phyloP scores from a whole-genome alignment of 1,140 invertebrate genomes.

The Drosophila tropicalis region DNA sequence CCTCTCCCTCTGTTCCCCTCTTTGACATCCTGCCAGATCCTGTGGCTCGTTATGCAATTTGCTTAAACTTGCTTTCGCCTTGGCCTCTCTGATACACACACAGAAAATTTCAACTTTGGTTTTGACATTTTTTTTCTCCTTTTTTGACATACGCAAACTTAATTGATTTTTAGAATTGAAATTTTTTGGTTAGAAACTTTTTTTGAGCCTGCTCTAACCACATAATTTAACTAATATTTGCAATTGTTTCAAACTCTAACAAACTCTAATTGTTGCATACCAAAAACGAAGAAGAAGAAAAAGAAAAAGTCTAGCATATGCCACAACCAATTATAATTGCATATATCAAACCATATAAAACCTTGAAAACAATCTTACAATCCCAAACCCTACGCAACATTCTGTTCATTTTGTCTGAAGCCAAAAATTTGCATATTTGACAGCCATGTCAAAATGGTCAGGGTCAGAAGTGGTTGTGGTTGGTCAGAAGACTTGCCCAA shows the following conservation, averaged over 20 bases:
- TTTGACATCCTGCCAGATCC: slow-evolving; percentile 24
- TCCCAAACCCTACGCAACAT: slow-evolving; percentile 24
- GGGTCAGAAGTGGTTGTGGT: too few species aligned
- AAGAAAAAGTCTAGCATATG: slow-evolving; percentile 15
- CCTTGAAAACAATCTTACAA: background rate
- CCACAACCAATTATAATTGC: slow-evolving; percentile 50
- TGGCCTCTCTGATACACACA: slow-evolving; percentile 21
- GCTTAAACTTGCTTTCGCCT: slow-evolving; percentile 27
- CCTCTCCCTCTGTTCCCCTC: background rate
- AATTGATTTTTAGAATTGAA: slow-evolving; percentile 57
- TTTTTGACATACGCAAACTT: slow-evolving; percentile 19
- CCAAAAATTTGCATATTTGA: slow-evolving; percentile 66
- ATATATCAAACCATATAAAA: background rate
- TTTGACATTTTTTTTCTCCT: slow-evolving; percentile 4
- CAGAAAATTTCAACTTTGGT: slow-evolving; percentile 37
- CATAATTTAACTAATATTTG: slow-evolving; percentile 57
- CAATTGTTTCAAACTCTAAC: slow-evolving; percentile 53
- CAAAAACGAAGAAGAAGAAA: slow-evolving; percentile 4
- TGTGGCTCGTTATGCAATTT: slow-evolving; percentile 50
- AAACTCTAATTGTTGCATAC: slow-evolving; percentile 57
- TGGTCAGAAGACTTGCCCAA: slow-evolving; percentile 17
- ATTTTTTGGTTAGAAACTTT: slow-evolving; percentile 19
- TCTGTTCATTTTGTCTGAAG: background rate
- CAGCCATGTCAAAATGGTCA: slow-evolving; percentile 42
- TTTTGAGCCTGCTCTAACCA: slow-evolving; percentile 6